Conservation (phyloP, 2,113 vertebrate genomes). For the Myiozetetes cayanensis region DNA sequence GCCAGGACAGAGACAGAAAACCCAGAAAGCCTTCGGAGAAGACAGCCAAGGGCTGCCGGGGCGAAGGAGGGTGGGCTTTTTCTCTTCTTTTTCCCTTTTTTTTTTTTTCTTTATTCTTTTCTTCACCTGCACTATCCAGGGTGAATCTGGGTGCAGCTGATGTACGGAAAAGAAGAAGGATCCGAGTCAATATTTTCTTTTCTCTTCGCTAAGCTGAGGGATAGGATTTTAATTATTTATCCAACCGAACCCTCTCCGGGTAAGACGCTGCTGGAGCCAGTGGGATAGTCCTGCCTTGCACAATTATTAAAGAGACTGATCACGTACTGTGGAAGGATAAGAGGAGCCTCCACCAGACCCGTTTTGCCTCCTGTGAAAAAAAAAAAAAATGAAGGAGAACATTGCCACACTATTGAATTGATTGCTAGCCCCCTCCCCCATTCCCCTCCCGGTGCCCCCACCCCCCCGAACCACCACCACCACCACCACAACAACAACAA, state of each 20-base stretch:
- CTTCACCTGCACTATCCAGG: constrained; percentile 57
- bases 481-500: too few species aligned
- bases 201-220: constrained; percentile 49
- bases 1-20: constrained; percentile 55
- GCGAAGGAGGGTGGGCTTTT: constrained; percentile 28
- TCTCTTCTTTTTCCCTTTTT: background rate
- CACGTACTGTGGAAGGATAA: constrained; percentile 59
- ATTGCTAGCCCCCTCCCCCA: too few species aligned
- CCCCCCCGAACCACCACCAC: too few species aligned
- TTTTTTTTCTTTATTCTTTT: background rate
- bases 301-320: constrained; percentile 67
- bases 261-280: constrained; percentile 51
- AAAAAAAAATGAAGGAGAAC: background rate
- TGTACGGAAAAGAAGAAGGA: constrained; percentile 50
- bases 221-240: constrained; percentile 73
- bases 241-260: constrained; percentile 49
- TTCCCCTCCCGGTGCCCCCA: too few species aligned
- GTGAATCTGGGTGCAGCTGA: constrained; percentile 56
- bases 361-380: constrained; percentile 26
- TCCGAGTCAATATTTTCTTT: constrained; percentile 49
- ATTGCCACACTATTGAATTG: too few species aligned
- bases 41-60: constrained; percentile 36
- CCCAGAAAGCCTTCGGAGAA: constrained; percentile 22
- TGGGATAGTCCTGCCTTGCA: constrained; percentile 75
- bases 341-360: constrained; percentile 53